Base-by-base conservation (phyloP, 1,140 invertebrate species). In the Aphaenogaster floridana region DNA sequence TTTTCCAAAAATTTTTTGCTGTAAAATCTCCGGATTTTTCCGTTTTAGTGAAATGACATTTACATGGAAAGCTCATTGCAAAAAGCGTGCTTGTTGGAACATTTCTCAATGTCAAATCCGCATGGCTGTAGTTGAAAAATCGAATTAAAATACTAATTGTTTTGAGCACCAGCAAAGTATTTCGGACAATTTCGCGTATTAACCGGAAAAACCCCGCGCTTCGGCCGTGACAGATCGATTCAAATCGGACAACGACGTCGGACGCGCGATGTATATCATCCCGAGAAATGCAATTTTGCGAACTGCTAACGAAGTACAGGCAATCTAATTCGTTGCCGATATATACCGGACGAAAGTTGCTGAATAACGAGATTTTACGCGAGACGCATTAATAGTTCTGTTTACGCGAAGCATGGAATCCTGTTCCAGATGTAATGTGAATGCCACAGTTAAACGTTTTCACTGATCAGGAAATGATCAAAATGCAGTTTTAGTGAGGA, bases 241-340 rank as follows among this genome's bases (percentile, higher is more conserved):
- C 36, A 61, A 42, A 86, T 80, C 28, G 54, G 21, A 15, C 45
- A 57, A 79, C 42, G 76, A 80, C 28, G n/a, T 63, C 1, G 42
- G 34, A 48, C 21, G 5, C 52, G 34, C 36, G 52, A 34, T 69
- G 21, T 74, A 45, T 66, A 64, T 89, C 88, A 78, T 87, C 42
- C 39, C 3, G 45, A 76, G 83, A 87, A 88, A 92, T 83, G 52
- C 74, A 81, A 89, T 92, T 88, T 79, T 66, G 80, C 87, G 59
- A 86, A 90, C 78, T 88, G 85, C 76, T 86, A 86, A 86, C 74
- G 59, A 88, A 87, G 86, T 74, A 74, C 36, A 50, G n/a, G 50
- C 74, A 77, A 83, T 81, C 34, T 50, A 69, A 81, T 63, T 28
- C 34, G 39, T 61, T 28, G 28, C 13, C 28, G 21, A 81, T 83